Evolutionary conservation across 2,797 vertebrate species (phyloP).

Genomic region (Morus bassanus): DNA sequence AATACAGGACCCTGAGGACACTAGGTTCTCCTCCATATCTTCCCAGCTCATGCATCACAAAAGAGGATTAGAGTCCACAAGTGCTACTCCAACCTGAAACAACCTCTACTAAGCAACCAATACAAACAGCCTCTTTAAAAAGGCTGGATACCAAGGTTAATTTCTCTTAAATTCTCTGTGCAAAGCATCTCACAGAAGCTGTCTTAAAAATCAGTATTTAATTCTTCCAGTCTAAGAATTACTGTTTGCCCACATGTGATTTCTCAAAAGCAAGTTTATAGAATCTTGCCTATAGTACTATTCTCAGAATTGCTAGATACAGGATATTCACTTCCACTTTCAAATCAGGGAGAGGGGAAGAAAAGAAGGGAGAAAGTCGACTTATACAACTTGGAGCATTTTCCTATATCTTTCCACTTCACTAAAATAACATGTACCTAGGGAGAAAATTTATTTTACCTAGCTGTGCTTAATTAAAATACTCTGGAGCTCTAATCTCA

Average conservation of each 20-base stretch:
- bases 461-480: not conserved
- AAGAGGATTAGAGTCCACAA: not conserved
- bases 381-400: not conserved
- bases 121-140: not conserved
- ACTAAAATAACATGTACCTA: not conserved
- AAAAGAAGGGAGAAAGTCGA: not conserved
- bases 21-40: not conserved
- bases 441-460: not conserved
- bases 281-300: not conserved
- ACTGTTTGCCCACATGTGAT: not conserved
- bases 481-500: not conserved
- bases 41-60: not conserved
- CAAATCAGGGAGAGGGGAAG: not conserved
- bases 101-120: not conserved
- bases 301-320: not conserved
- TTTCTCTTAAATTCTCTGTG: not conserved
- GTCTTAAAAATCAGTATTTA: not conserved
- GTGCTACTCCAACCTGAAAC: not conserved
- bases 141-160: not conserved
- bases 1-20: not conserved
- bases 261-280: not conserved
- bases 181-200: not conserved
- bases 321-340: not conserved
- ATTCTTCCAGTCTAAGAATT: not conserved
- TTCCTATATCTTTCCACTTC: not conserved